Percentiles rank a stretch among this genome's conserved stretches.
Evolutionary conservation across 2,888 invertebrate species (phyloP).

Genomic region (Fragum sueziense): DNA sequence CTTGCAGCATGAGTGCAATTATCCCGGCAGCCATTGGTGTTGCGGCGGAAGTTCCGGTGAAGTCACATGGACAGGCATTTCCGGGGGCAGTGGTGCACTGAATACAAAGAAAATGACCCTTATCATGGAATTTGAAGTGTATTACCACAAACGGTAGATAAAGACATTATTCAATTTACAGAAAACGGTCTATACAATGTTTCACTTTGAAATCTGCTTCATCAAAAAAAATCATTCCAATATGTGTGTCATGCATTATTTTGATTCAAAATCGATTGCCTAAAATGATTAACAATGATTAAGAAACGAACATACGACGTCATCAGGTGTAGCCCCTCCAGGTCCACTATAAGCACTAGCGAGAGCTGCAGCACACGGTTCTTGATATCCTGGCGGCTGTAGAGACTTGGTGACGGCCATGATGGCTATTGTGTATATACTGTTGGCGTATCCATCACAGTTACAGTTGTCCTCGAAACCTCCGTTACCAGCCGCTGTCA

Average conservation of each 20-base stretch:
- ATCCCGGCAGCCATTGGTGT: constrained; percentile 60
- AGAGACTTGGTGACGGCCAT: constrained; percentile 88
- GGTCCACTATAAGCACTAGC: constrained; percentile 42
- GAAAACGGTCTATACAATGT: too few relatives aligned
- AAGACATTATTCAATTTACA: too few relatives aligned
- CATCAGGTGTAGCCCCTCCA: not conserved
- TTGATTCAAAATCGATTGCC: too few relatives aligned
- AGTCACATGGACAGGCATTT: constrained; percentile 26
- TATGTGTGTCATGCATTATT: too few relatives aligned
- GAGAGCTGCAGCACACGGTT: constrained; percentile 44
- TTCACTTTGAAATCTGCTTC: too few relatives aligned
- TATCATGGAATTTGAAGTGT: too few relatives aligned
- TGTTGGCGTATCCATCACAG: constrained; percentile 92
- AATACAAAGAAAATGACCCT: not conserved
- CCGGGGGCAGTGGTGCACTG: constrained; percentile 37
- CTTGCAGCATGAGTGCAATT: constrained; percentile 51
- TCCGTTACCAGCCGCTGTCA: constrained; percentile 95
- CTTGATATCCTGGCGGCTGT: constrained; percentile 87
- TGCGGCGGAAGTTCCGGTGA: constrained; percentile 59
- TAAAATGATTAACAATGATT: too few relatives aligned
- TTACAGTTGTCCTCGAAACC: constrained; percentile 92
- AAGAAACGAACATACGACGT: constrained; percentile 29
- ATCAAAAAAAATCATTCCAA: too few relatives aligned
- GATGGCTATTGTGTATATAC: constrained; percentile 92
- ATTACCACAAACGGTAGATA: too few relatives aligned